Evolutionary conservation across 2,888 invertebrate genomes (phyloP).

Genomic region (Tinea semifulvella): DNA sequence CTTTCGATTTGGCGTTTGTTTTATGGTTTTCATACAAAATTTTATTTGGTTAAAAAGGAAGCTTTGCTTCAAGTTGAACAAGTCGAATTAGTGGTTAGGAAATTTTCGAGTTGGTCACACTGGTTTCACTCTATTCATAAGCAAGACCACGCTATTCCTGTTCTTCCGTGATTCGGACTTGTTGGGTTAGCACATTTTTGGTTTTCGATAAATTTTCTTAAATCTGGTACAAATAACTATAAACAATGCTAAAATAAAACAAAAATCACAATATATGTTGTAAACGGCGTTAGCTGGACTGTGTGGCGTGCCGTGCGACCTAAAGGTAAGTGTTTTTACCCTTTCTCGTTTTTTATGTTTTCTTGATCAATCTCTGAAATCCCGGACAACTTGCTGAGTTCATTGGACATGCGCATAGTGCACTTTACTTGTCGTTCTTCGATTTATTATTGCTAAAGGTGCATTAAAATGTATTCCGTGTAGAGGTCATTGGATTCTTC

Average conservation of each 20-base stretch:
- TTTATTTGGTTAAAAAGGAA: too few relatives aligned
- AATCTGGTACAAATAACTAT: too few relatives aligned
- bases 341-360: not conserved
- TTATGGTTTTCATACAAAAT: too few relatives aligned
- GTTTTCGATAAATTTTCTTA: too few relatives aligned
- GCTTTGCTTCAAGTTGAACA: too few relatives aligned
- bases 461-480: conserved; percentile 3
- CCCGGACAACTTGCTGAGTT: conserved; percentile 6
- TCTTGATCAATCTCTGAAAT: not conserved
- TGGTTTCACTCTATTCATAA: too few relatives aligned
- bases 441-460: not conserved
- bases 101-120: too few relatives aligned
- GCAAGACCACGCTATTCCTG: too few relatives aligned
- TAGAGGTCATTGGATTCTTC: conserved; percentile 8
- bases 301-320: not conserved
- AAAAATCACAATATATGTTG: not conserved
- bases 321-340: not conserved
- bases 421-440: not conserved
- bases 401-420: conserved; percentile 12
- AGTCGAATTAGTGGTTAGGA: too few relatives aligned
- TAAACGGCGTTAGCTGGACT: not conserved
- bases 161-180: too few relatives aligned
- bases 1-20: too few relatives aligned
- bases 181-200: too few relatives aligned
- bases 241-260: not conserved